Conservation (phyloP, 2,113 vertebrate genomes). For the Odocoileus hemionus region DNA sequence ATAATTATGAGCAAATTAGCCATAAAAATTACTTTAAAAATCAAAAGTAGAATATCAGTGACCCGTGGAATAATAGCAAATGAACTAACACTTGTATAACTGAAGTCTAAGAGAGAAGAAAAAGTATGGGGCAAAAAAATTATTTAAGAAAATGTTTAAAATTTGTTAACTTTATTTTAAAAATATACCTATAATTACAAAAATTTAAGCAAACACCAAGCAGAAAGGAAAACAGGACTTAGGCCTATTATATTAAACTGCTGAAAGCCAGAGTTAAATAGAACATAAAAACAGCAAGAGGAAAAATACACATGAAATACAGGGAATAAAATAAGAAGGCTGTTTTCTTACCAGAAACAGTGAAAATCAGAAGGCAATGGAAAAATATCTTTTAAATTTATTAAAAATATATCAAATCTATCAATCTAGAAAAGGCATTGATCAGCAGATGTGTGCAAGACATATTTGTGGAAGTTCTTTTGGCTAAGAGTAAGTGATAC, state of each 20-base stretch:
- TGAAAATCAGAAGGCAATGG: not conserved
- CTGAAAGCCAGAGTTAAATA: not conserved
- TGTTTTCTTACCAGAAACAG: not conserved
- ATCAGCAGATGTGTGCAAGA: not conserved
- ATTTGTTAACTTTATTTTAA: slow-evolving; percentile 9
- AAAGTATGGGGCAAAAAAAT: not conserved
- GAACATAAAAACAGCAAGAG: not conserved
- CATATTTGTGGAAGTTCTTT: not conserved
- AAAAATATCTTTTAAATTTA: not conserved
- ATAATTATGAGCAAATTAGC: not conserved
- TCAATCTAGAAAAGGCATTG: not conserved
- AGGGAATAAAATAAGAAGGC: not conserved
- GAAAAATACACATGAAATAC: not conserved
- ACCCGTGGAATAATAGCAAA: not conserved
- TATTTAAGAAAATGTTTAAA: not conserved
- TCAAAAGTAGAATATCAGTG: not conserved
- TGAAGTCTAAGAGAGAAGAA: not conserved
- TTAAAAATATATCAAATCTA: not conserved
- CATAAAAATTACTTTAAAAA: not conserved
- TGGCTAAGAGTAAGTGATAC: not conserved
- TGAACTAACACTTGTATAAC: not conserved
- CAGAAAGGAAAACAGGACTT: not conserved
- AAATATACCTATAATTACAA: not conserved
- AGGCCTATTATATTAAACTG: not conserved
- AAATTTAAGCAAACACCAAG: not conserved